Evolutionary conservation across 2,797 vertebrate genomes (phyloP).

Genomic region (Chelmon rostratus): DNA sequence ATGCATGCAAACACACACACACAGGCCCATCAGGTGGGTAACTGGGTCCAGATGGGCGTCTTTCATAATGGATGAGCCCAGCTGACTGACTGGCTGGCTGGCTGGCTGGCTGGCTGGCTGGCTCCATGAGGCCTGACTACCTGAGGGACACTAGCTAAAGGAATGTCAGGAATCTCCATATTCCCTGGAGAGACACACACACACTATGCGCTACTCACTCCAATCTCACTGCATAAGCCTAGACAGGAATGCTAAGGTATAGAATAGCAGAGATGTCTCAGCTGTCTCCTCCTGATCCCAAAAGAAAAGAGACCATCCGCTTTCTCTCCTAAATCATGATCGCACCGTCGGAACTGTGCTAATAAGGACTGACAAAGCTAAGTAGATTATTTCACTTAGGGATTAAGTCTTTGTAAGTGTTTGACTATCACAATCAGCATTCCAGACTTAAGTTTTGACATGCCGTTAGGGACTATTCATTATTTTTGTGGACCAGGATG

Average conservation of each 20-base stretch:
- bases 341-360: constrained; percentile 21
- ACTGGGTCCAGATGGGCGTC: constrained; percentile 80
- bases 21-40: constrained; percentile 75
- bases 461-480: background rate
- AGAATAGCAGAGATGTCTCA: constrained; percentile 35
- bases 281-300: background rate
- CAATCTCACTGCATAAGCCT: constrained; percentile 30
- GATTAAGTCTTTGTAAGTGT: constrained; percentile 44
- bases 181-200: constrained; percentile 66
- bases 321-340: constrained; percentile 31
- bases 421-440: constrained; percentile 28
- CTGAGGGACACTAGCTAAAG: constrained; percentile 72
- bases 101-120: constrained; percentile 65
- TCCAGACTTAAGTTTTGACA: constrained; percentile 31
- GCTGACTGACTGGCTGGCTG: constrained; percentile 75
- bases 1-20: constrained; percentile 41
- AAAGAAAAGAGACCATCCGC: constrained; percentile 9
- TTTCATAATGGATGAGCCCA: constrained; percentile 80
- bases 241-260: constrained; percentile 39
- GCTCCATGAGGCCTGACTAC: constrained; percentile 74
- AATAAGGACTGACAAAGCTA: constrained; percentile 31
- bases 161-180: constrained; percentile 78
- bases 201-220: constrained; percentile 28
- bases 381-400: constrained; percentile 37
- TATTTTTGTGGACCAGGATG: constrained; percentile 2